Evolutionary conservation across 2,888 invertebrate species (phyloP).

Genomic region (Euzetes globulus): DNA sequence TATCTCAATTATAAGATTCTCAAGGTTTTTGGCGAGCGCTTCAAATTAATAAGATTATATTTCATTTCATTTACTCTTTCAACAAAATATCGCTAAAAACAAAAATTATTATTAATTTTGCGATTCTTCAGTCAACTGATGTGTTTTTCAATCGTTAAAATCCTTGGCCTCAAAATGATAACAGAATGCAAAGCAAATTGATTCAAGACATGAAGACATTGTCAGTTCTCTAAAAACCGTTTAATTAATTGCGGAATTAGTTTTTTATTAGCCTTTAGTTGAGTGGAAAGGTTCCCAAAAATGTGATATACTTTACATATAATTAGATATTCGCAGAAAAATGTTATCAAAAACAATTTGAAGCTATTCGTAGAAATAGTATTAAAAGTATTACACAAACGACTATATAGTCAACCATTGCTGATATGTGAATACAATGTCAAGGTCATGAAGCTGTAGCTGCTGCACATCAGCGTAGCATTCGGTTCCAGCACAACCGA

Average conservation of each 20-base stretch:
- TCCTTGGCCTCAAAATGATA: constrained; percentile 24
- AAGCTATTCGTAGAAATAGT: no score
- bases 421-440: neutral
- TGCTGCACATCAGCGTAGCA: neutral
- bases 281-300: no score
- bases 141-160: neutral
- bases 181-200: neutral
- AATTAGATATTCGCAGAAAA: neutral
- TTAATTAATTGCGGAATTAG: no score
- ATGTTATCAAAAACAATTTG: neutral
- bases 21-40: neutral
- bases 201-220: neutral
- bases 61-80: neutral
- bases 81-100: neutral
- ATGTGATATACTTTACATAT: no score
- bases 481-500: neutral
- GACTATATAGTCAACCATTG: neutral
- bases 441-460: neutral
- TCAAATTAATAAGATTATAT: neutral
- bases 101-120: neutral
- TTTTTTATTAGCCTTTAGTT: no score
- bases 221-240: neutral
- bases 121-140: neutral
- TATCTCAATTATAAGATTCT: constrained; percentile 7
- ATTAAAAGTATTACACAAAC: no score